Base-by-base conservation (phyloP, 2,888 invertebrate species). In the Machimus atricapillus region DNA sequence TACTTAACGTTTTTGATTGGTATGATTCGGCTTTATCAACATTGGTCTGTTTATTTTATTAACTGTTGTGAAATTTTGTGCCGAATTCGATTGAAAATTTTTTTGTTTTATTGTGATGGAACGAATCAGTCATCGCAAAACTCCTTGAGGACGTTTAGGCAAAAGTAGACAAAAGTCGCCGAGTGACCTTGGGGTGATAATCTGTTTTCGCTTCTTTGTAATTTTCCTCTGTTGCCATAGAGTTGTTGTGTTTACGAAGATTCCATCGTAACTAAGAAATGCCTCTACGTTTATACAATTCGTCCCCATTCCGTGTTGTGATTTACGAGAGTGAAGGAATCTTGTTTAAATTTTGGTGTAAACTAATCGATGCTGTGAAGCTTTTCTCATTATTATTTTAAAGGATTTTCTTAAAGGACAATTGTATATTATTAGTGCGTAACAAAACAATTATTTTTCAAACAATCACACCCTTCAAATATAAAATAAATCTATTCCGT, bases 111-210 rank as follows among this genome's bases (percentile, higher is more conserved):
- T 52, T n/a, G 52, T n/a, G 52, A 46, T 46, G 16, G 16, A n/a
- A 52, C 19, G n/a, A 52, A 52, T 52, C n/a, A n/a, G 7, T 46
- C 43, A 52, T 19, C n/a, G 52, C 7, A 52, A 52, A 52, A 52
- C 52, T 52, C 52, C 8, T 52, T 52, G n/a, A 52, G 52, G 52
- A n/a, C 52, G 16, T 34, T 31, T 37, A 76, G 37, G 76, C 23
- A 27, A 16, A 46, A 46, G 43, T 46, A 46, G 43, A 46, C 43
- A 46, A 46, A 46, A 76, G n/a, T 76, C 76, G 76, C 37, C 8
- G 19, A 82, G 37, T 85, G 85, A 85, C 85, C 85, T 85, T 85
- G 85, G 85, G 43, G 83, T 74, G 46, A 85, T 27, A 85, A 46
- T 85, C 12, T 85, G 19, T 74, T 31, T 46, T 37, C 34, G 43